Evolutionary conservation across 2,797 vertebrate genomes (phyloP), one percentile per base, ranked within the genome.

Genomic region (Diceros bicornis): DNA sequence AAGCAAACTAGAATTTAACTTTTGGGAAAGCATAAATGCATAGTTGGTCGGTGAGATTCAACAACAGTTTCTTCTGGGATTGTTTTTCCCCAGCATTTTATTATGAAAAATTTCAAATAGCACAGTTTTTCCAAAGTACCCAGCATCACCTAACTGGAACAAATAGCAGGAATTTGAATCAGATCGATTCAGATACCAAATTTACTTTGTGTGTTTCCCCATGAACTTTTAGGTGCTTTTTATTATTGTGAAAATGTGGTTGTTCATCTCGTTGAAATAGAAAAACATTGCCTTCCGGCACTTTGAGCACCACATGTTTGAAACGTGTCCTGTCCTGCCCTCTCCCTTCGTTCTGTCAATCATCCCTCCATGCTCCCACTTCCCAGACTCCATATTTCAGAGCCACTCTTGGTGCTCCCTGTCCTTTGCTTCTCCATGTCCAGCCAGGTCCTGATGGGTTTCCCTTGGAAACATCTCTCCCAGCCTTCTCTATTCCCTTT

Each of bases 341-440:
- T 32, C 41, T 83, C 50, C 34, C 37, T 44, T 25, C 7, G 6
- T 55, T 90, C 92, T 94, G 21, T 57, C 59, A 78, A 0, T 52
- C 79, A 92, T 34, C 27, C 3, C 9, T 27, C 71, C 37, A 16
- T 23, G 32, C 62, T 83, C 37, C 44, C 13, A 59, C 57, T 79
- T 88, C 34, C 44, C 27, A 90, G 74, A 87, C 29, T 14, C 10
- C 41, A 64, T n/a, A 84, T 59, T 82, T 77, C 66, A 91, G 16
- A 91, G 57, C 37, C 55, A 32, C 23, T 50, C 57, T 86, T 62
- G 77, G 14, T 72, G 32, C 8, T 50, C 50, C 59, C 23, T 84
- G 34, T 50, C 59, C 37, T 95, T 77, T 92, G 78, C 79, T 94
- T 94, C 71, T 87, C 57, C 44, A 23, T 50, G 71, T 85, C 41